Conservation (phyloP, 2,797 vertebrate genomes). For the Moxostoma hubbsi region DNA sequence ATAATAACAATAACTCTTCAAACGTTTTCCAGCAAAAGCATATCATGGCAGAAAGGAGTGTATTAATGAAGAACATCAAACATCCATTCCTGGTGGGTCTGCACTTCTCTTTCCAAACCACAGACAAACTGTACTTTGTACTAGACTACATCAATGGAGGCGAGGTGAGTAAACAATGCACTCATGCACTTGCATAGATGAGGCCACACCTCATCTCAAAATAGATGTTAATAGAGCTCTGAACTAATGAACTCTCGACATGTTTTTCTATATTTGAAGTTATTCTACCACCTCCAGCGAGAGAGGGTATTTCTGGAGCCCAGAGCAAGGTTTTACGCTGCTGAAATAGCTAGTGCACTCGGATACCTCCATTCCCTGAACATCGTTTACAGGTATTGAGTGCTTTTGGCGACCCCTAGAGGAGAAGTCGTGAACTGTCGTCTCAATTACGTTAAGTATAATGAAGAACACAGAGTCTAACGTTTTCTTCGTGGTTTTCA, state of each 20-base stretch:
- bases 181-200: neutral
- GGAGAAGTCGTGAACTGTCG: constrained; percentile 43
- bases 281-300: constrained; percentile 85
- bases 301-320: constrained; percentile 82
- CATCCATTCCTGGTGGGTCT: constrained; percentile 85
- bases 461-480: neutral
- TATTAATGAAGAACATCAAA: constrained; percentile 84
- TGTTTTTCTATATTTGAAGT: constrained; percentile 59
- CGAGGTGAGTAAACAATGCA: constrained; percentile 69
- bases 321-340: constrained; percentile 81
- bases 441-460: neutral
- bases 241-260: constrained; percentile 39
- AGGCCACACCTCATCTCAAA: neutral
- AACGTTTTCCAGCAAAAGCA: constrained; percentile 78
- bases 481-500: constrained; percentile 37
- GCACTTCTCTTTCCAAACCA: constrained; percentile 84
- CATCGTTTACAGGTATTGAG: constrained; percentile 80
- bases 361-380: constrained; percentile 84
- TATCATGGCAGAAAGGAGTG: constrained; percentile 85
- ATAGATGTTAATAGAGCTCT: neutral
- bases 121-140: constrained; percentile 85
- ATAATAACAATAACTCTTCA: neutral
- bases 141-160: constrained; percentile 84
- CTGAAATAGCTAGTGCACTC: constrained; percentile 82
- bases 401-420: constrained; percentile 59